Percentiles rank a stretch among this genome's conserved stretches.
Evolutionary conservation across 2,797 vertebrate genomes (phyloP).

Genomic region (Aerospiza tachiro): DNA sequence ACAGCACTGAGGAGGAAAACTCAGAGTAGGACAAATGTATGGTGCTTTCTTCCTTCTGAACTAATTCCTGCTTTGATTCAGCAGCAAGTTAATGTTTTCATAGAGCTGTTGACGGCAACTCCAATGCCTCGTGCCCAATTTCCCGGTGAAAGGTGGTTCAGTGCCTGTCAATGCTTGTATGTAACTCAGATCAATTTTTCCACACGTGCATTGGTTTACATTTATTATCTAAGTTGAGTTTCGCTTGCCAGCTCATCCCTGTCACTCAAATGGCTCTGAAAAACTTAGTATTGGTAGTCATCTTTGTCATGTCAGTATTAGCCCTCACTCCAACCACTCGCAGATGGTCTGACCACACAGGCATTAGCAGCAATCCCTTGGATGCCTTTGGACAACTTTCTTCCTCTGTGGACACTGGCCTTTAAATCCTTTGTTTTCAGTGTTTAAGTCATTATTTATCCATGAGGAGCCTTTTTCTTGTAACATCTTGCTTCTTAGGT

Average conservation of each 20-base stretch:
- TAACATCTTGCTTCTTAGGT: neutral
- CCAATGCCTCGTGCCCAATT: neutral
- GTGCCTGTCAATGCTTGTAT: neutral
- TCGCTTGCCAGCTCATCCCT: neutral
- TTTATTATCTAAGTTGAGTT: neutral
- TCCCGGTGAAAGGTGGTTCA: neutral
- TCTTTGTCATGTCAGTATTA: neutral
- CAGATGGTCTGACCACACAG: neutral
- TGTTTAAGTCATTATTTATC: neutral
- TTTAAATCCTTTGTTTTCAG: neutral
- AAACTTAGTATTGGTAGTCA: accelerated
- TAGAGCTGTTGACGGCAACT: neutral
- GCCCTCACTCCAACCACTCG: neutral
- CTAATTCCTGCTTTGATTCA: neutral
- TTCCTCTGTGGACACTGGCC: neutral
- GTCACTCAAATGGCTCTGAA: neutral
- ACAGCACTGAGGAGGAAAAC: no score
- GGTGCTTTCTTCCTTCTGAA: neutral
- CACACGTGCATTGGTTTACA: accelerated
- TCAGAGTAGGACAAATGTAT: neutral
- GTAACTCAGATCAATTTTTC: neutral
- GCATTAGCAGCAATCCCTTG: neutral
- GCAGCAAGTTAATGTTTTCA: neutral
- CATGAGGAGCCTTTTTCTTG: neutral
- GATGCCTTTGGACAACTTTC: neutral